Conservation (phyloP, 2,797 vertebrate species). For the Pitangus sulphuratus region DNA sequence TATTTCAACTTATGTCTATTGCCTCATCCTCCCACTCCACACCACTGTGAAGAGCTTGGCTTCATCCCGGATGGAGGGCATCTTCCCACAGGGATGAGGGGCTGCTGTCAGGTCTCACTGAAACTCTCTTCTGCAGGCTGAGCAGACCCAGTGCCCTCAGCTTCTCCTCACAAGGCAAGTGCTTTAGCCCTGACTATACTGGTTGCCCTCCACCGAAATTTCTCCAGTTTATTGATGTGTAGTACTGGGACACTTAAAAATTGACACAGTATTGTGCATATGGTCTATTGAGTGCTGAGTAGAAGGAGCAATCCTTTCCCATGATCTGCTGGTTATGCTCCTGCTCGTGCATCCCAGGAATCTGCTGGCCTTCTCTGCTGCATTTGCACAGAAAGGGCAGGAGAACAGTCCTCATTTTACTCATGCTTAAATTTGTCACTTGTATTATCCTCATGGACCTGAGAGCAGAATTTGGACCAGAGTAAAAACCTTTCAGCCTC, state of each 20-base stretch:
- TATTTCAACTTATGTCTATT: rapidly evolving
- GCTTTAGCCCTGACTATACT: neutral
- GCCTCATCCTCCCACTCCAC: neutral
- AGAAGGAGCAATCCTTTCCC: neutral
- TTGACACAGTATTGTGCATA: neutral
- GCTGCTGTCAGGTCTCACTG: neutral
- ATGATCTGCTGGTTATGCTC: neutral
- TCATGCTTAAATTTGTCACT: neutral
- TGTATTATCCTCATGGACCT: neutral
- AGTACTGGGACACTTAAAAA: neutral
- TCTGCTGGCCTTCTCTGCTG: neutral
- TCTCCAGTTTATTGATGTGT: neutral
- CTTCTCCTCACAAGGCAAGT: neutral
- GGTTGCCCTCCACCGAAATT: neutral
- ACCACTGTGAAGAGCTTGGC: neutral
- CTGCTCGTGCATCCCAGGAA: neutral
- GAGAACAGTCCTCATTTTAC: neutral
- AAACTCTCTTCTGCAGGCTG: neutral
- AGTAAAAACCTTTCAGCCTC: neutral
- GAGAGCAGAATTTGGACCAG: neutral
- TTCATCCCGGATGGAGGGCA: neutral
- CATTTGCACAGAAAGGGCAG: neutral
- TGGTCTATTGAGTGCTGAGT: neutral
- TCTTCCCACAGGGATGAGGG: neutral
- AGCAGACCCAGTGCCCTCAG: neutral